Conservation (phyloP, 2,113 vertebrate species). For the Ursus arctos region DNA sequence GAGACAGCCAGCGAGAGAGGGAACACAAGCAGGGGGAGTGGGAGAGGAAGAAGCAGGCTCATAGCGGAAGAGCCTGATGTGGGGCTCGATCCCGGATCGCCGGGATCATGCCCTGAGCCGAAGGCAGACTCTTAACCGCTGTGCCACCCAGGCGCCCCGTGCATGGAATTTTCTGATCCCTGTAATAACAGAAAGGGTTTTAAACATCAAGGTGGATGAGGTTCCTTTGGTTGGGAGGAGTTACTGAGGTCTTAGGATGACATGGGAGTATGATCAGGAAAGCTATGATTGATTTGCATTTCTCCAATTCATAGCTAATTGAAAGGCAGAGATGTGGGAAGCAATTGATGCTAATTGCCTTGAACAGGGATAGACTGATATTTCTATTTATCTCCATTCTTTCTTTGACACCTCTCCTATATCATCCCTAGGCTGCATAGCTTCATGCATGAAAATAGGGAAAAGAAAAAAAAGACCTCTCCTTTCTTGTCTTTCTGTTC, state of each 20-base stretch:
- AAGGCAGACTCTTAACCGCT: too few relatives aligned
- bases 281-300: background rate
- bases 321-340: background rate
- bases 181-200: background rate
- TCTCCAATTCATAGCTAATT: background rate
- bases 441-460: background rate
- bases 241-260: background rate
- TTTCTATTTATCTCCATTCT: background rate
- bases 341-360: background rate
- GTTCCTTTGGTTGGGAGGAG: background rate
- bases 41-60: too few relatives aligned
- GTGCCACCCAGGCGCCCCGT: too few relatives aligned
- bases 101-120: too few relatives aligned
- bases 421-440: rapidly evolving
- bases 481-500: background rate
- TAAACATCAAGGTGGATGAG: background rate
- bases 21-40: too few relatives aligned
- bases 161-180: background rate
- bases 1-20: too few relatives aligned
- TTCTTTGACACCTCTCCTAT: background rate
- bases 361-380: background rate
- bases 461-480: background rate
- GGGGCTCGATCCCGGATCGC: too few relatives aligned
- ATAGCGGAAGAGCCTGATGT: too few relatives aligned
- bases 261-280: background rate